phyloP scores from a whole-genome alignment of 2,113 vertebrate genomes.

The Proteles cristata region DNA sequence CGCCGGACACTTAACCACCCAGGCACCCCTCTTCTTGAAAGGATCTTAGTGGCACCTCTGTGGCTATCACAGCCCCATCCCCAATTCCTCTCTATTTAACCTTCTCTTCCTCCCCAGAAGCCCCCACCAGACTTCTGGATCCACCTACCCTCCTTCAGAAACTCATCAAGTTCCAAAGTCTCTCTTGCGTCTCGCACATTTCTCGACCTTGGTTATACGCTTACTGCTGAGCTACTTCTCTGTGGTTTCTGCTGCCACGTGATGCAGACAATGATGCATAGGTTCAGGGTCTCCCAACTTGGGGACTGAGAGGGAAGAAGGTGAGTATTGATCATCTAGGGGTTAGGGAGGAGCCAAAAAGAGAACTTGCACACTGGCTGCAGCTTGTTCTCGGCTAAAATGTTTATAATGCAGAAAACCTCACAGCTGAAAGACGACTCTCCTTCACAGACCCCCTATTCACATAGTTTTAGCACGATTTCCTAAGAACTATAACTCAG shows the following conservation, averaged over 20 bases:
- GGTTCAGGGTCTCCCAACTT: neutral
- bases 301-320: neutral
- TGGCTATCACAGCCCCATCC: neutral
- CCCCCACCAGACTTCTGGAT: neutral
- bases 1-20: too few relatives aligned
- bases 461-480: neutral
- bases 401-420: slow-evolving; percentile 6
- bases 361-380: neutral
- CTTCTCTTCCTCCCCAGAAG: neutral
- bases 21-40: neutral
- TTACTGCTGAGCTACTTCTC: neutral
- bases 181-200: neutral
- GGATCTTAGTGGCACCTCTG: neutral
- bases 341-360: neutral
- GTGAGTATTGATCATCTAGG: neutral
- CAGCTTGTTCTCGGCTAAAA: neutral
- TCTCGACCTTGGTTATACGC: neutral
- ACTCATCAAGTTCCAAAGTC: neutral
- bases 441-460: slow-evolving; percentile 10
- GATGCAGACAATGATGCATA: neutral
- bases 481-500: neutral
- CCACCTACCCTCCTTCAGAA: neutral
- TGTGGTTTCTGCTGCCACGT: neutral
- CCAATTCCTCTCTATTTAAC: neutral
- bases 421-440: neutral